A percentile compares a stretch with the other conserved stretches of the same genome.
Evolutionary conservation across 2,113 vertebrate species (phyloP).

Genomic region (Noturus placidus): DNA sequence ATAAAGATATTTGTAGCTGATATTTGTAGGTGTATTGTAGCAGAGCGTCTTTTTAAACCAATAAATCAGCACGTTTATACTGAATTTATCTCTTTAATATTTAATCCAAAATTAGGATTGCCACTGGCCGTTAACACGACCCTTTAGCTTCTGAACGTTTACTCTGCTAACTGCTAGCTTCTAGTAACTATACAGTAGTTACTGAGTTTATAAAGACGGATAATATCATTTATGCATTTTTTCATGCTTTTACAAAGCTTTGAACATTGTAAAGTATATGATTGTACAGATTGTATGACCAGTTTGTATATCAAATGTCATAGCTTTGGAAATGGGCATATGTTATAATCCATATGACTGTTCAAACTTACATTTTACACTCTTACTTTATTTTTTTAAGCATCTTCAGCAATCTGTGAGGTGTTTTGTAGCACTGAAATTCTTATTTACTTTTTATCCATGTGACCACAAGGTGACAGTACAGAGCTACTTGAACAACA

Average conservation of each 20-base stretch:
- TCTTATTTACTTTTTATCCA: not conserved
- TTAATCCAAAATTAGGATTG: not conserved
- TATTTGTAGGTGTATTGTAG: not conserved
- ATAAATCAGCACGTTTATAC: too few species aligned
- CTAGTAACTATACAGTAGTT: not conserved
- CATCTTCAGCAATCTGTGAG: too few species aligned
- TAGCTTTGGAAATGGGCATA: too few species aligned
- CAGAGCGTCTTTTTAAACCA: too few species aligned
- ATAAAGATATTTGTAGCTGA: not conserved
- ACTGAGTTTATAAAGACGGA: too few species aligned
- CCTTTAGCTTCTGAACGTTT: not conserved
- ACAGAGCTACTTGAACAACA: not conserved
- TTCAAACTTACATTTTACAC: too few species aligned
- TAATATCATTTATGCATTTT: too few species aligned
- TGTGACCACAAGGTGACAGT: slow-evolving; percentile 40
- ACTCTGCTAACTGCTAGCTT: not conserved
- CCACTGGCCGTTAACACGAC: not conserved
- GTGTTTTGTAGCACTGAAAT: not conserved
- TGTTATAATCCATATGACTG: too few species aligned
- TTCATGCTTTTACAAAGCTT: too few species aligned
- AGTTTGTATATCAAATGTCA: too few species aligned
- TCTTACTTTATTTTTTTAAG: too few species aligned
- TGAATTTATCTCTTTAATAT: not conserved
- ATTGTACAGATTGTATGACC: not conserved
- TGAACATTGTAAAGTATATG: too few species aligned